These are phyloP conservation scores for Dicyrtoma fusca DNA, from an alignment of 2,888 invertebrate genomes.

Conservation along the genomic window DNA sequence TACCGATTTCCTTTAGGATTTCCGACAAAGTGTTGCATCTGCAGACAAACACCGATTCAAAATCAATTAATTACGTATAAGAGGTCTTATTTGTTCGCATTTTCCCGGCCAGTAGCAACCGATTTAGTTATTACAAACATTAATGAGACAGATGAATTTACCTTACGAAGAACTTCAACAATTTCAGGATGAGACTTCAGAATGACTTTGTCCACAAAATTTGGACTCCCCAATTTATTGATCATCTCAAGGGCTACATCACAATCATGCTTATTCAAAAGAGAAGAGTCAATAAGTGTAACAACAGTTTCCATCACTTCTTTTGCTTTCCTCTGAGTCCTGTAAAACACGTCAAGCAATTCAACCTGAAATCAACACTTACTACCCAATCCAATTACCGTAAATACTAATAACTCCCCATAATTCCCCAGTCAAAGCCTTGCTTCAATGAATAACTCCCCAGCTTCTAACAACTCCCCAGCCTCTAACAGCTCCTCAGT, in stretches of 20 bases:
- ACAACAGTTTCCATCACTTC: slow-evolving; percentile 21
- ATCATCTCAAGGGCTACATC: slow-evolving; percentile 72
- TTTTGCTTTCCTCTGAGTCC: background rate
- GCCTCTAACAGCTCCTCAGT: no score
- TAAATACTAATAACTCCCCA: no score
- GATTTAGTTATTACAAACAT: no score
- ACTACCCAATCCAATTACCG: no score
- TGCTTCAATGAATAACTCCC: no score
- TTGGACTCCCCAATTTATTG: slow-evolving; percentile 64
- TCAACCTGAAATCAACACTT: no score
- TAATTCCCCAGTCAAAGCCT: no score
- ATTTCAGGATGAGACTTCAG: slow-evolving; percentile 75
- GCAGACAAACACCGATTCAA: background rate
- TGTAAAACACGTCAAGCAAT: no score
- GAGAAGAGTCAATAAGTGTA: slow-evolving; percentile 12
- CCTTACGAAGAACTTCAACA: slow-evolving; percentile 75
- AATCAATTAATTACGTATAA: no score
- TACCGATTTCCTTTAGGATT: slow-evolving; percentile 5
- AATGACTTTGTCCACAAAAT: slow-evolving; percentile 71
- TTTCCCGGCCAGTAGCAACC: no score
- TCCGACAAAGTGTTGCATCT: slow-evolving; percentile 17
- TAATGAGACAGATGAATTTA: slow-evolving; percentile 53
- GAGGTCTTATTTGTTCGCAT: no score
- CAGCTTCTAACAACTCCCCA: no score
- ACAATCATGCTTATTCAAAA: slow-evolving; percentile 70